Evolutionary conservation across 2,797 vertebrate species (phyloP), one percentile per base, ranked within the genome.

Genomic region (Sylvia borin): DNA sequence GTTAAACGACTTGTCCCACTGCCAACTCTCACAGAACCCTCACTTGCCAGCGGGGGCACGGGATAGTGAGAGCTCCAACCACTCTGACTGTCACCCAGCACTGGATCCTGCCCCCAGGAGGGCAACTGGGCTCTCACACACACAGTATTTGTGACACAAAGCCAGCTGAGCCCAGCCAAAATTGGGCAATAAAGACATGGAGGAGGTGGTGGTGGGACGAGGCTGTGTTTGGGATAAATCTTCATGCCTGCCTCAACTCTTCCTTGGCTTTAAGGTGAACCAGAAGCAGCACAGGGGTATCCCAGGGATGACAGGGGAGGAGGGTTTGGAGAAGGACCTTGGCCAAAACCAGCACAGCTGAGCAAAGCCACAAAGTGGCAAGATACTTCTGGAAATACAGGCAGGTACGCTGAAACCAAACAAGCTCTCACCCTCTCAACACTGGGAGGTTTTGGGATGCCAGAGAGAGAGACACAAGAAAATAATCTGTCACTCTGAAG

Each of bases 11-110:
- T 90, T 96, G 95, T 93, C 80, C 77, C 5, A 1, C 0, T 1
- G 91, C 95, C 93, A 96, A 61, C 88, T 81, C 62, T 70, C 73
- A 74, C 2, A 2, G 26, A 92, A 70, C 25, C 42, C 72, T 94
- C 9, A 2, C 43, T 70, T 4, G 1, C 26, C 2, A 7, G 31
- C 10, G 0, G 17, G 27, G 1, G 61, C 75, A 80, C 0, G 0
- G 72, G 51, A 73, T 20, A 20, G 12, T 6, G 36, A 31, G 4
- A 7, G 50, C 53, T 71, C 29, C 58, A 43, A 2, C 13, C 53
- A 55, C 34, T 31, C 61, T 1, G 1, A 0, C 11, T 53, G 18
- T 17, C 72, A 65, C 38, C 16, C n/a, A 40, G 84, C 0, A 1
- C 12, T 1, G 1, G 48, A 53, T 88, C 36, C 51, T 77, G 65